These are phyloP conservation scores for Silvanus unidentatus DNA, from an alignment of 2,888 invertebrate genomes.

Conservation along the genomic window DNA sequence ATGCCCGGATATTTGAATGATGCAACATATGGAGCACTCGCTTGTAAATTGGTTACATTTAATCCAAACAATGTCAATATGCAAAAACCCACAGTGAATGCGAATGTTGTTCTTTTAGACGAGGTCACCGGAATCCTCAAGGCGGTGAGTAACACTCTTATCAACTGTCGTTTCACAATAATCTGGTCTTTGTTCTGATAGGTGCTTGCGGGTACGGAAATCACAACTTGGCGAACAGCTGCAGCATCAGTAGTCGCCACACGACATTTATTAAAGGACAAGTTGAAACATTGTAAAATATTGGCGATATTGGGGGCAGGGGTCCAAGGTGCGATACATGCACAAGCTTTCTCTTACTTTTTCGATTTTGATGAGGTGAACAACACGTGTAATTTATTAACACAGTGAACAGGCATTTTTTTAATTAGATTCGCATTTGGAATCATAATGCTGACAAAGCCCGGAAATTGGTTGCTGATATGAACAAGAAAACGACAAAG, in stretches of 20 bases:
- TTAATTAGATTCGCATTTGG: slow-evolving; percentile 50
- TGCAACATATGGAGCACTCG: slow-evolving; percentile 33
- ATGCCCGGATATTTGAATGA: slow-evolving; percentile 48
- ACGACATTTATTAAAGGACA: slow-evolving; percentile 42
- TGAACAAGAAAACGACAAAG: slow-evolving; percentile 29
- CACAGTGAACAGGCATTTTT: background rate
- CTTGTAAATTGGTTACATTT: slow-evolving; percentile 50
- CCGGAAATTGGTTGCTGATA: slow-evolving; percentile 33
- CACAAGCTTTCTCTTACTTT: slow-evolving; percentile 46
- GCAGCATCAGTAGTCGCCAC: slow-evolving; percentile 55
- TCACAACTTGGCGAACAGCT: slow-evolving; percentile 55
- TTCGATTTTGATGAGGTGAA: slow-evolving; percentile 45
- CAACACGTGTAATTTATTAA: background rate
- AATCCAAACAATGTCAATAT: slow-evolving; percentile 40
- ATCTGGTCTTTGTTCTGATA: slow-evolving; percentile 19
- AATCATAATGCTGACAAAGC: slow-evolving; percentile 47
- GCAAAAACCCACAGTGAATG: slow-evolving; percentile 41
- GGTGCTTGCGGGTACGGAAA: slow-evolving; percentile 50
- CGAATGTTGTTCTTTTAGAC: slow-evolving; percentile 47
- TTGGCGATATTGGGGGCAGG: slow-evolving; percentile 53
- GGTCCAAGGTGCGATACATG: slow-evolving; percentile 50
- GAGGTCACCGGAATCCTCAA: slow-evolving; percentile 44
- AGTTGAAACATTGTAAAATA: slow-evolving; percentile 25
- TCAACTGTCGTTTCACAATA: background rate
- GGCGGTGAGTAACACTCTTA: slow-evolving; percentile 33